Evolutionary conservation across 2,113 vertebrate species (phyloP).

Genomic region (Perca schrenkii): DNA sequence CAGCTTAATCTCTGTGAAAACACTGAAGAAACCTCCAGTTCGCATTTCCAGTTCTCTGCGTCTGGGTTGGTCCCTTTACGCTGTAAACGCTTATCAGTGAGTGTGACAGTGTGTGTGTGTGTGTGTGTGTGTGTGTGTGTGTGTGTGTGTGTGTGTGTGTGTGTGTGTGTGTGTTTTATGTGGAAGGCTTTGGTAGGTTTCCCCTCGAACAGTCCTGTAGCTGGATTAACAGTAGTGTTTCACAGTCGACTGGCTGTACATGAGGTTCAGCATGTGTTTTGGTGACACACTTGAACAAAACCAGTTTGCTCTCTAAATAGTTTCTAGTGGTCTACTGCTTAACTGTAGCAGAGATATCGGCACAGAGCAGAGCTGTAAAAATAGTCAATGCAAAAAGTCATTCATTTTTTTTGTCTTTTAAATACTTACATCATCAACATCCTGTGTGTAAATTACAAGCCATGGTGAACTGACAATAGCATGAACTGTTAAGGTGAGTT

Average conservation of each 20-base stretch:
- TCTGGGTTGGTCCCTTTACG: conserved; percentile 73
- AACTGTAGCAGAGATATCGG: conserved; percentile 50
- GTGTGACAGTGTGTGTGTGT: conserved; percentile 44
- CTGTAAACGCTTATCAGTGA: conserved; percentile 71
- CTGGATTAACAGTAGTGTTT: conserved; percentile 67
- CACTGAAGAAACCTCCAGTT: conserved; percentile 45
- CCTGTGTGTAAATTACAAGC: conserved; percentile 66
- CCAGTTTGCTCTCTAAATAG: conserved; percentile 36
- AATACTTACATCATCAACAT: conserved; percentile 64
- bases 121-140: conserved; percentile 35
- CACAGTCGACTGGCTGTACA: conserved; percentile 71
- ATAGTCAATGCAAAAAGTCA: conserved; percentile 52
- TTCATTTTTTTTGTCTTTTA: conserved; percentile 17
- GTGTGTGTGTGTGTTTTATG: conserved; percentile 49
- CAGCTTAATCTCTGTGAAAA: conserved; percentile 53
- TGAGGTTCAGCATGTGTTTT: conserved; percentile 45
- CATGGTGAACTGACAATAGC: conserved; percentile 61
- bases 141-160: conserved; percentile 21
- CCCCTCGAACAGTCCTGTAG: conserved; percentile 72
- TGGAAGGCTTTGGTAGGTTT: conserved; percentile 81
- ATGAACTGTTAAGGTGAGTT: conserved; percentile 49
- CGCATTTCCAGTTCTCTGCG: conserved; percentile 39
- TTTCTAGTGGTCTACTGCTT: conserved; percentile 14
- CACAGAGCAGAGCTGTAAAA: conserved; percentile 53
- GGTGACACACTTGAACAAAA: conserved; percentile 51